Percentiles rank a stretch among this genome's conserved stretches.
Conservation (phyloP, 2,113 vertebrate genomes). For the Cyphomyrus plagiostoma region DNA sequence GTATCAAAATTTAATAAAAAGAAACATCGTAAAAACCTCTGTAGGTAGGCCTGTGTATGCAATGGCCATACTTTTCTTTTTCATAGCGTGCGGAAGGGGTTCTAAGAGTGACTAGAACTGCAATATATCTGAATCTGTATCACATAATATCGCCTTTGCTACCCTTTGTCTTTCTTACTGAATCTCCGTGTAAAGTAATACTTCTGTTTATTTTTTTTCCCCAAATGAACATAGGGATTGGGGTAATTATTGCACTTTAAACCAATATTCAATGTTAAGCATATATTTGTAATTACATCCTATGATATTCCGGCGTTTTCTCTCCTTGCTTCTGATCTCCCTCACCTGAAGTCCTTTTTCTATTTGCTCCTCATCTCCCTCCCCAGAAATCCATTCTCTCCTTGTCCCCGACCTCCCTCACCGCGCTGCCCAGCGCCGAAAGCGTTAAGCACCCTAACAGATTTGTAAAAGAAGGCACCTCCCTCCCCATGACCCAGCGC, state of each 20-base stretch:
- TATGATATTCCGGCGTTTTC: neutral
- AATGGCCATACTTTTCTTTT: neutral
- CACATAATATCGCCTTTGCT: neutral
- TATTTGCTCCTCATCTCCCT: neutral
- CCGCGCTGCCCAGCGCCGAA: constrained; percentile 6
- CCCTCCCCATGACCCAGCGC: constrained; percentile 21
- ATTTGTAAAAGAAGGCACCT: constrained; percentile 15
- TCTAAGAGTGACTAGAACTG: neutral
- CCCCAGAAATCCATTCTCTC: neutral
- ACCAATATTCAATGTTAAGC: neutral
- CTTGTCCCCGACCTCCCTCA: neutral
- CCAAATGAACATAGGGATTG: neutral
- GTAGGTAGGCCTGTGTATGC: neutral
- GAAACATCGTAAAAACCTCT: neutral
- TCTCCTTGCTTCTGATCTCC: neutral
- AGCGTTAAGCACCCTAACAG: constrained; percentile 18
- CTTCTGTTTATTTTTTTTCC: neutral
- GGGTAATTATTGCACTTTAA: neutral
- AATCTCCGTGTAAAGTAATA: neutral
- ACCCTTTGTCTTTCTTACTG: neutral
- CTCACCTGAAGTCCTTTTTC: neutral
- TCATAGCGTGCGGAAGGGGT: neutral
- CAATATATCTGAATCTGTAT: neutral
- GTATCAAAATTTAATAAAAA: neutral
- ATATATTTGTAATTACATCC: neutral